phyloP scores from a whole-genome alignment of 2,113 vertebrate genomes.

The Aptenodytes forsteri region DNA sequence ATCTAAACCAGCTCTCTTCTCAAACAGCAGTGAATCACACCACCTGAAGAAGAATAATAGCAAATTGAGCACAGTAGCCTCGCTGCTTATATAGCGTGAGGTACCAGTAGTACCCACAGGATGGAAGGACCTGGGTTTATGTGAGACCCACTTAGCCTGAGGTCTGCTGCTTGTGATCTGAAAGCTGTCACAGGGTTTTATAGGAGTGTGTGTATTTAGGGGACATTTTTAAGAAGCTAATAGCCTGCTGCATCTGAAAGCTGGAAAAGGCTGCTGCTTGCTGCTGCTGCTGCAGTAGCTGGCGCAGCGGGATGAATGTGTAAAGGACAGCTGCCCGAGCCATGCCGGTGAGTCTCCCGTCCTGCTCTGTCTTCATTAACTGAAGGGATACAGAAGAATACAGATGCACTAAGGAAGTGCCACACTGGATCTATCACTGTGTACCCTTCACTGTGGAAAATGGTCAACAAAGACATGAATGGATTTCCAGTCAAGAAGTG shows the following conservation, averaged over 20 bases:
- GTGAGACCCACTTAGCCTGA: neutral
- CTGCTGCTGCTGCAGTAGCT: slow-evolving; percentile 68
- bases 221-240: slow-evolving; percentile 37
- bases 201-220: neutral
- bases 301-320: slow-evolving; percentile 70
- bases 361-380: slow-evolving; percentile 48
- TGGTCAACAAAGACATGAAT: slow-evolving; percentile 96
- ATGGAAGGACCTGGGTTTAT: neutral
- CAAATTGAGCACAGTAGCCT: neutral
- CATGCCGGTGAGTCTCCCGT: neutral
- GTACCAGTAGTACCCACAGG: neutral
- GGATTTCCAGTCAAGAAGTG: slow-evolving; percentile 98
- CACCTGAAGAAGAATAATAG: slow-evolving; percentile 67
- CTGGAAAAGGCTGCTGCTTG: slow-evolving; percentile 23
- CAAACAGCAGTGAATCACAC: slow-evolving; percentile 58
- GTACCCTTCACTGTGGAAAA: slow-evolving; percentile 78
- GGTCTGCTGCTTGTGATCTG: slow-evolving; percentile 15
- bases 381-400: slow-evolving; percentile 26
- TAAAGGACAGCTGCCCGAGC: slow-evolving; percentile 48
- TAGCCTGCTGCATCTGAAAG: slow-evolving; percentile 40
- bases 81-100: neutral
- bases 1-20: slow-evolving; percentile 68
- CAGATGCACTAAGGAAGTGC: slow-evolving; percentile 64
- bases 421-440: slow-evolving; percentile 72
- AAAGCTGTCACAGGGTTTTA: slow-evolving; percentile 49